These are phyloP conservation scores for Sebastes oblongus DNA, from an alignment of 2,797 vertebrate genomes.

Conservation along the genomic window DNA sequence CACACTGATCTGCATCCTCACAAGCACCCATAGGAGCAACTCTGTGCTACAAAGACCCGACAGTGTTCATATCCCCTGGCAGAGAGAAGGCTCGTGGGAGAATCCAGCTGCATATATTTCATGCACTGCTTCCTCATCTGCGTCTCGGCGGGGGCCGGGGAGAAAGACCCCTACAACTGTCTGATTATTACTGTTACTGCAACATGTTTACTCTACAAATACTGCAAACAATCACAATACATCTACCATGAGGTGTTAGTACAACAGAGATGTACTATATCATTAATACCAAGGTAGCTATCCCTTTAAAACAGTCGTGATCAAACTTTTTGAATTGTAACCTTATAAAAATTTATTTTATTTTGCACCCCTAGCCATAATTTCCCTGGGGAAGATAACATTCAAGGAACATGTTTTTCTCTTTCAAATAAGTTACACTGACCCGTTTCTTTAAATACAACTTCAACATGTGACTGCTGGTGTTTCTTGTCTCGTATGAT, in stretches of 20 bases:
- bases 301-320: too few species aligned
- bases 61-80: background rate
- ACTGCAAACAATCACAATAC: background rate
- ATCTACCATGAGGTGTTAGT: background rate
- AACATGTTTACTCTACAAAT: background rate
- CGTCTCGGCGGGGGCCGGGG: background rate
- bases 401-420: background rate
- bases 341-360: background rate
- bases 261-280: too few species aligned
- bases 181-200: background rate
- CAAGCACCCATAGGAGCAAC: background rate
- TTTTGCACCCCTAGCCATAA: background rate
- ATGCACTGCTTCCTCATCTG: constrained; percentile 1
- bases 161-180: background rate
- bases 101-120: constrained; percentile 24
- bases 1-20: background rate
- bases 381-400: background rate
- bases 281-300: too few species aligned
- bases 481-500: too few species aligned
- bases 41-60: background rate
- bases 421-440: background rate
- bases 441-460: background rate
- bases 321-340: background rate
- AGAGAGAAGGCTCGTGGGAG: constrained; percentile 12
- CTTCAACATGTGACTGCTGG: background rate